Base-by-base conservation (phyloP, 2,797 vertebrate species). In the Brachyalestes nurse region DNA sequence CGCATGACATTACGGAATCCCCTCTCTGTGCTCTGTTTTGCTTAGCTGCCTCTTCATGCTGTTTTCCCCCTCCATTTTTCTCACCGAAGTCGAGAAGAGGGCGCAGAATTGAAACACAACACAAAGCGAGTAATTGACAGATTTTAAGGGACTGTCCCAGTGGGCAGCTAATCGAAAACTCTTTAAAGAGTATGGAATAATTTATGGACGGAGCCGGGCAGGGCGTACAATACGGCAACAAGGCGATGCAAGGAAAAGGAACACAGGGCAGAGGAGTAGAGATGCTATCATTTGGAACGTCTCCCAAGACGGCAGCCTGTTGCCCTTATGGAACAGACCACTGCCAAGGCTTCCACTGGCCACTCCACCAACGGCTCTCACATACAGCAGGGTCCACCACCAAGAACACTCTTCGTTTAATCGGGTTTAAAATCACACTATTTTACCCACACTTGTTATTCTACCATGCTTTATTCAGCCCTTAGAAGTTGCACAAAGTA, bases 241-340 rank as follows among this genome's bases (percentile, higher is more conserved):
- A 10, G 72, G 19, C 72, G n/a, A 66, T 83, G 75, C 66, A 74
- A 65, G 75, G 72, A 65, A 66, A 77, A 47, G 53, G 64, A 77
- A 64, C 7, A 78, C 7, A 78, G 28, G 73, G 25, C 72, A 28
- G 28, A 78, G 73, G 34, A 23, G 72, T 77, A 72, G 25, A 40
- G 77, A 78, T 75, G 66, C 55, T 64, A 64, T 83, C 51, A 79
- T 78, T 66, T 80, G 81, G 51, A 72, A 57, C 40, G 34, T 2
- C 17, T 53, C 65, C 60, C 69, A 47, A 75, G 70, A 70, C 65
- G 25, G 53, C 66, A 51, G 53, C 60, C 66, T 71, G 64, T 65
- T 77, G 5, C 8, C 71, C 78, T 85, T 80, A 77, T 78, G 81
- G 78, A 72, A 60, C 66, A n/a, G 49, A 25, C 55, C 66, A 58